These are phyloP conservation scores for Limonius californicus DNA, from an alignment of 1,140 invertebrate species.

Conservation along the genomic window DNA sequence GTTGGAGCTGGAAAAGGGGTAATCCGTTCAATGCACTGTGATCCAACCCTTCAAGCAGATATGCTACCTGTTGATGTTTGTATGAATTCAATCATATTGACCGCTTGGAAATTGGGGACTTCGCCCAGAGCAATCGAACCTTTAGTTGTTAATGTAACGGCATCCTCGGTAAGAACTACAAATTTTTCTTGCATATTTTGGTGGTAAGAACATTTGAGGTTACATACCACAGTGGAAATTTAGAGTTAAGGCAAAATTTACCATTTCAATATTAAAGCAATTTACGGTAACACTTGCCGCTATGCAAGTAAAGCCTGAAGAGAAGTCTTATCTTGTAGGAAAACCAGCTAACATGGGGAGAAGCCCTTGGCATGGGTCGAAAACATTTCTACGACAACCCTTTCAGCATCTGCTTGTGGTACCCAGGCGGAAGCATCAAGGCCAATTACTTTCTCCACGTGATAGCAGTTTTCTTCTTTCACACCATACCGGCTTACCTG, in stretches of 20 bases:
- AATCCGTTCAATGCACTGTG: constrained; percentile 64
- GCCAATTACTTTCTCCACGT: constrained; percentile 62
- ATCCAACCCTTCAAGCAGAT: constrained; percentile 60
- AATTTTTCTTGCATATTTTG: no score
- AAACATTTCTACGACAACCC: constrained; percentile 58
- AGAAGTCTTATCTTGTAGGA: constrained; percentile 46
- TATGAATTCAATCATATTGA: constrained; percentile 72
- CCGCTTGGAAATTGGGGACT: constrained; percentile 64
- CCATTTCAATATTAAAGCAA: no score
- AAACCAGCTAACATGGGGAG: constrained; percentile 72
- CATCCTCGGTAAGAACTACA: no score
- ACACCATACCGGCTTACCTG: constrained; percentile 77
- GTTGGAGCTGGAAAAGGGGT: constrained; percentile 79
- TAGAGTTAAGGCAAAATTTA: neutral
- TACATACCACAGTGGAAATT: no score
- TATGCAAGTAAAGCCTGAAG: no score
- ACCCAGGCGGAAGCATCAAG: constrained; percentile 73
- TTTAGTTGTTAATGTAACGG: constrained; percentile 24
- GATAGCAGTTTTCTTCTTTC: constrained; percentile 67
- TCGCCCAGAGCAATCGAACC: constrained; percentile 32
- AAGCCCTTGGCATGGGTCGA: constrained; percentile 64
- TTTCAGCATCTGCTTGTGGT: constrained; percentile 70
- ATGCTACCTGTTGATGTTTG: constrained; percentile 79
- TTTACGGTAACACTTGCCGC: no score
- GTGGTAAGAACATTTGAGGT: no score